Percentiles rank a stretch among this genome's conserved stretches.
phyloP scores from a whole-genome alignment of 2,113 vertebrate species.

The Hippolais icterina region DNA sequence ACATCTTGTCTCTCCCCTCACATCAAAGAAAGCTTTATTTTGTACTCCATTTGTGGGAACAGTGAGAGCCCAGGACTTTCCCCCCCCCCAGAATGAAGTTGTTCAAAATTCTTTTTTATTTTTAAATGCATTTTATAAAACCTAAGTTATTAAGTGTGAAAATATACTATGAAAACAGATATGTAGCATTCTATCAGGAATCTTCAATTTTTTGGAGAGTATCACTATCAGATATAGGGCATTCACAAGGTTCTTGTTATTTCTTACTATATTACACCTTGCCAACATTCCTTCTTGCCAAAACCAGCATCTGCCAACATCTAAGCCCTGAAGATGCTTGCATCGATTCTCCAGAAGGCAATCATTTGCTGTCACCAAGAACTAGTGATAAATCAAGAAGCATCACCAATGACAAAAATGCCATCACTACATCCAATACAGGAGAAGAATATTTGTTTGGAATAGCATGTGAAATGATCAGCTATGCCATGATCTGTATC shows the following conservation, averaged over 20 bases:
- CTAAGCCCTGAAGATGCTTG: not conserved
- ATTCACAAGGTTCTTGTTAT: not conserved
- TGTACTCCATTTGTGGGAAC: not conserved
- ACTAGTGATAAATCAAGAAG: not conserved
- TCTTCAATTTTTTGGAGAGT: not conserved
- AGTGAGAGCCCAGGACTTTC: not conserved
- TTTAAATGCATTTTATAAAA: not conserved
- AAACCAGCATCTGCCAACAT: not conserved
- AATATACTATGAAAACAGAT: not conserved
- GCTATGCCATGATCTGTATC: not conserved
- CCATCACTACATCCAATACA: not conserved
- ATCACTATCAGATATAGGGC: not conserved
- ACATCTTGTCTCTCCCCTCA: not conserved
- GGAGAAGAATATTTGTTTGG: not conserved
- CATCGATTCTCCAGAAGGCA: not conserved
- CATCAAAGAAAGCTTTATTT: not conserved
- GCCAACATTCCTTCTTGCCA: not conserved
- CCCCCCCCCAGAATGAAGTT: not conserved
- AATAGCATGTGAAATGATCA: fast-evolving
- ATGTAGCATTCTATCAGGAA: not conserved
- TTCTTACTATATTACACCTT: not conserved
- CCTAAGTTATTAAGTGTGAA: not conserved
- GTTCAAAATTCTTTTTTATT: not conserved
- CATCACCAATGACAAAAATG: not conserved
- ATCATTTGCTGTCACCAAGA: fast-evolving